Base-by-base conservation (phyloP, 2,888 invertebrate species). In the Dorcus hopei region DNA sequence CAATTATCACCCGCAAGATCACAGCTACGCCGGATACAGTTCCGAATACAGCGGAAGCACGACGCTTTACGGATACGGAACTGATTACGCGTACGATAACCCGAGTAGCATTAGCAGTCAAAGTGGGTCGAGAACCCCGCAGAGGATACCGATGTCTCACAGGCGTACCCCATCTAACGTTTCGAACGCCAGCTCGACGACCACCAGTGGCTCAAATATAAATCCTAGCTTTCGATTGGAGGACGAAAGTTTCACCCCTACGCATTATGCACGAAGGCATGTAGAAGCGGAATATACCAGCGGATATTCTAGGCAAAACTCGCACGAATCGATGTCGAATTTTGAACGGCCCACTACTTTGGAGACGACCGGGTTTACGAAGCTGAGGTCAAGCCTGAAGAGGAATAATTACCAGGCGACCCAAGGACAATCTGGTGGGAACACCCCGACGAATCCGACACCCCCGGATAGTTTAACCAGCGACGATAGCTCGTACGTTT, bases 401-500 rank as follows among this genome's bases (percentile, higher is more conserved):
- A 86, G 90, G 74, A 89, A 89, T 68, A 81, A 84, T 72, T 83
- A 81, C 67, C 63, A 63, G 41, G 52, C 54, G 38, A 51, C 48
- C 38, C 58, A 58, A 41, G 65, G 65, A n/a, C 66, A 65, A 58
- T 68, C 67, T 19, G 67, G 67, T 6, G 65, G 67, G 1, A 80
- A 80, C 11, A 91, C 91, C 0, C 91, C 92, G 14, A 90, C 91
- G 0, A 90, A 91, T 75, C 90, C 90, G 1, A 92, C 93, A 5
- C 93, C 93, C 0, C 92, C 93, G 0, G 93, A 93, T 69, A 91
- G 91, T 65, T 73, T 92, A 59, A 89, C 91, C 0, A 91, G 92
- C 70, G 95, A 95, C 23, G 94, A 93, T 72, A 91, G 91, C 71
- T 92, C 92, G 45, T 95, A 93, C 76, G 87, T 92, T 66, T 94